These are phyloP conservation scores for Tylochromis polylepis DNA, from an alignment of 2,113 vertebrate genomes.

Conservation along the genomic window DNA sequence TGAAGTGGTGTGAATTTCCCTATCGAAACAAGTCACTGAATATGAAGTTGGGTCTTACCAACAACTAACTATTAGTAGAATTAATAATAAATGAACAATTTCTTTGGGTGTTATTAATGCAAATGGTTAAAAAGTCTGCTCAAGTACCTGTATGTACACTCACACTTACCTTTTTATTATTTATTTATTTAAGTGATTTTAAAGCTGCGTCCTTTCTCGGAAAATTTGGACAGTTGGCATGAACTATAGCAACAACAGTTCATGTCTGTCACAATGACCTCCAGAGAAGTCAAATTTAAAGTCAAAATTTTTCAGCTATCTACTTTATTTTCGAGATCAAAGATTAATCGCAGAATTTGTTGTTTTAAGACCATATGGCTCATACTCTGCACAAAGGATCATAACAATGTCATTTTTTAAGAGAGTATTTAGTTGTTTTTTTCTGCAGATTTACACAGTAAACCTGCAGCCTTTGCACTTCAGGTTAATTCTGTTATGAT, in stretches of 20 bases:
- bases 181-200: not conserved
- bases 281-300: not conserved
- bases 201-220: not conserved
- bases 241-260: not conserved
- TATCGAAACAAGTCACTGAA: not conserved
- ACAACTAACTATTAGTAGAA: not conserved
- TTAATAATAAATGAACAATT: not conserved
- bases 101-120: not conserved
- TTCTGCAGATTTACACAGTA: not conserved
- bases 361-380: not conserved
- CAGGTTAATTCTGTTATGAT: not conserved
- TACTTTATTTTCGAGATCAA: not conserved
- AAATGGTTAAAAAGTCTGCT: not conserved
- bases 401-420: not conserved
- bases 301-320: not conserved
- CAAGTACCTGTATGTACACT: accelerated
- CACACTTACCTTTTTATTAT: not conserved
- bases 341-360: not conserved
- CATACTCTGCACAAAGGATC: not conserved
- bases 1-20: not conserved
- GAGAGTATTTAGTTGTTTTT: not conserved
- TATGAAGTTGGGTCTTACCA: not conserved
- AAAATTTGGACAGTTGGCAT: accelerated
- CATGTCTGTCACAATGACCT: not conserved
- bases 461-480: not conserved